phyloP scores from a whole-genome alignment of 37 sponge, comb jelly and placozoan species.

The Cliona cf. orientalis region DNA sequence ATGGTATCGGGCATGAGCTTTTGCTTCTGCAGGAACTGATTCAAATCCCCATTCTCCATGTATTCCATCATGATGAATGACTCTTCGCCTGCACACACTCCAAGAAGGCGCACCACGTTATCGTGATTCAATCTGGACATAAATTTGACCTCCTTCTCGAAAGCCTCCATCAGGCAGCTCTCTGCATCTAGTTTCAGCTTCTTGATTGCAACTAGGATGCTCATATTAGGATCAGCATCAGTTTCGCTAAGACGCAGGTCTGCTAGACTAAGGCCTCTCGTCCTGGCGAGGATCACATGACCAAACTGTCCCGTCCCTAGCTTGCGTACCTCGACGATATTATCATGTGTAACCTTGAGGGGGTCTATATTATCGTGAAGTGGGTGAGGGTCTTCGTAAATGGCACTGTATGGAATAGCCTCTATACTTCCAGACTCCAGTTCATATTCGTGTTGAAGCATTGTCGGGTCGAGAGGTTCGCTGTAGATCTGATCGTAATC shows the following conservation, averaged over 20 bases:
- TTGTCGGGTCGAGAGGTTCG: conserved; percentile 65
- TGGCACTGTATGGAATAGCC: conserved; percentile 70
- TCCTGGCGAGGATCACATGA: conserved; percentile 68
- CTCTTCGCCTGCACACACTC: conserved; percentile 55
- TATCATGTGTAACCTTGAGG: conserved; percentile 33
- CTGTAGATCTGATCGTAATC: conserved; percentile 76
- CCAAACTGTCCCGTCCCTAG: conserved; percentile 86
- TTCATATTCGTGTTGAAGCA: conserved; percentile 44
- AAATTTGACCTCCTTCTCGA: conserved; percentile 85
- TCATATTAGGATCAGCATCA: conserved; percentile 36
- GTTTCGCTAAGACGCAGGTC: conserved; percentile 63
- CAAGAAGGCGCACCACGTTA: conserved; percentile 77
- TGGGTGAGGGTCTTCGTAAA: conserved; percentile 63
- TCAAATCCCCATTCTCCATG: conserved; percentile 94
- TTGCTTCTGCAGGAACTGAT: conserved; percentile 87
- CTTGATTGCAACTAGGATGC: conserved; percentile 76
- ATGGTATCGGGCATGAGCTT: conserved; percentile 49
- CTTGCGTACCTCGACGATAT: conserved; percentile 56
- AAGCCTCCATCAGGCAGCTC: conserved; percentile 59
- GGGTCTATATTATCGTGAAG: not conserved
- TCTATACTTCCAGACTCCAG: not conserved
- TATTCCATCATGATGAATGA: conserved; percentile 95
- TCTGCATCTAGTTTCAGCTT: conserved; percentile 72
- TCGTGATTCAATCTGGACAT: conserved; percentile 81
- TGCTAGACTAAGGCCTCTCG: conserved; percentile 46